These are phyloP conservation scores for Peromyscus attwateri DNA, from an alignment of 2,797 vertebrate species.

Conservation along the genomic window DNA sequence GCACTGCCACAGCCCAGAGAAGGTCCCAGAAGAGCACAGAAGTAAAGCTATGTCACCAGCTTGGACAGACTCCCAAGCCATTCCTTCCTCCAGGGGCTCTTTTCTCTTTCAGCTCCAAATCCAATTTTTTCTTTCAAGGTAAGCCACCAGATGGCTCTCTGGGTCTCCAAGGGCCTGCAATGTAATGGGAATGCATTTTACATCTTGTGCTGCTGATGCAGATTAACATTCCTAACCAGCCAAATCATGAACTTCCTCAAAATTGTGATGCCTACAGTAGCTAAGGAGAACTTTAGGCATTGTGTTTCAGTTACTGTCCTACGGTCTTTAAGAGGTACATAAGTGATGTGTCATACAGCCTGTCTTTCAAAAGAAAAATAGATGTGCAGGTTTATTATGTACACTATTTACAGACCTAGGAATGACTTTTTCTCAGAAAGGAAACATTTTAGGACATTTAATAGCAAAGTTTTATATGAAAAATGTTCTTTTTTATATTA, in stretches of 20 bases:
- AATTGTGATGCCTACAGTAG: background rate
- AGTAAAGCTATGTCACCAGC: background rate
- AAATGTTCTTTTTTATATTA: background rate
- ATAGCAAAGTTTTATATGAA: slow-evolving; percentile 26
- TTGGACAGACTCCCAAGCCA: slow-evolving; percentile 9
- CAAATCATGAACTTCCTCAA: background rate
- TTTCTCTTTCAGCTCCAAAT: slow-evolving; percentile 46
- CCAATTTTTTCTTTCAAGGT: slow-evolving; percentile 46
- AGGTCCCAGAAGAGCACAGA: background rate
- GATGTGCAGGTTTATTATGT: background rate
- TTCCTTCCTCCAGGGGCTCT: background rate
- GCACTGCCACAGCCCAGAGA: background rate
- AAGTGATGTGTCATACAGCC: background rate
- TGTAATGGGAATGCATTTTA: slow-evolving; percentile 21
- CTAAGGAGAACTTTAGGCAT: slow-evolving; percentile 27
- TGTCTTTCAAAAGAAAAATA: background rate
- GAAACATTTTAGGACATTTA: background rate
- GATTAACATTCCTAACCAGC: slow-evolving; percentile 23
- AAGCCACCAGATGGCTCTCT: slow-evolving; percentile 51
- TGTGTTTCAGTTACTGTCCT: slow-evolving; percentile 35
- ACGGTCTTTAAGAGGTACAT: background rate
- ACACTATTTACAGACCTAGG: background rate
- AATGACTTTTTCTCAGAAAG: slow-evolving; percentile 38
- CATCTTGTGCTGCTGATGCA: background rate
- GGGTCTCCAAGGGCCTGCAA: background rate